Conservation (phyloP, 2,797 vertebrate genomes). For the Pteropus rufus region DNA sequence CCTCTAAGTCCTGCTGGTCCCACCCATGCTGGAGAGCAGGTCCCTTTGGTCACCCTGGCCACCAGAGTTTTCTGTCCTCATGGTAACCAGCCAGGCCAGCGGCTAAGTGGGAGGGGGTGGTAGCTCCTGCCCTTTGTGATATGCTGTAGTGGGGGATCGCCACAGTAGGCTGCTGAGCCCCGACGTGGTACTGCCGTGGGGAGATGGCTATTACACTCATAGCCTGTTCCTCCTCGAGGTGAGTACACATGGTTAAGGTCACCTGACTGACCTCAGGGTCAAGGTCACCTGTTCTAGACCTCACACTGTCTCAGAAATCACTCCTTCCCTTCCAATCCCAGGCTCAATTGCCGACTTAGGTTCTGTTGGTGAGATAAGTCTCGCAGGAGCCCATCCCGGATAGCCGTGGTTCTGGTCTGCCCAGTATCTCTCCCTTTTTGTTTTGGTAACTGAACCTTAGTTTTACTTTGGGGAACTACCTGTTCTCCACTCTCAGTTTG, state of each 20-base stretch:
- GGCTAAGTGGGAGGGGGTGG: not conserved
- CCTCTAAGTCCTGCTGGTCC: not conserved
- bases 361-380: not conserved
- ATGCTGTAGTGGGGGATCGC: fast-evolving
- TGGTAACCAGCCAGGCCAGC: not conserved
- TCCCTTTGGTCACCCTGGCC: not conserved
- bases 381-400: not conserved
- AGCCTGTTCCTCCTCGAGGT: not conserved
- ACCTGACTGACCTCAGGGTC: not conserved
- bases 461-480: not conserved
- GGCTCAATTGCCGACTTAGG: not conserved
- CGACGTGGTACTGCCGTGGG: fast-evolving
- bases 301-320: not conserved
- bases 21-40: not conserved
- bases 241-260: not conserved
- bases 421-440: not conserved
- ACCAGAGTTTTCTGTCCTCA: not conserved
- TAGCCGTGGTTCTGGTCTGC: not conserved
- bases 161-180: not conserved
- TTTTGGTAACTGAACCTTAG: not conserved
- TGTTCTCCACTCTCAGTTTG: not conserved
- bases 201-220: fast-evolving
- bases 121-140: not conserved
- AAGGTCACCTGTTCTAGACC: not conserved
- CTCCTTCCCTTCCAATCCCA: not conserved